A percentile compares a stretch with the other conserved stretches of the same genome.
Evolutionary conservation across 2,888 invertebrate genomes (phyloP).

Genomic region (Rosalia funebris): DNA sequence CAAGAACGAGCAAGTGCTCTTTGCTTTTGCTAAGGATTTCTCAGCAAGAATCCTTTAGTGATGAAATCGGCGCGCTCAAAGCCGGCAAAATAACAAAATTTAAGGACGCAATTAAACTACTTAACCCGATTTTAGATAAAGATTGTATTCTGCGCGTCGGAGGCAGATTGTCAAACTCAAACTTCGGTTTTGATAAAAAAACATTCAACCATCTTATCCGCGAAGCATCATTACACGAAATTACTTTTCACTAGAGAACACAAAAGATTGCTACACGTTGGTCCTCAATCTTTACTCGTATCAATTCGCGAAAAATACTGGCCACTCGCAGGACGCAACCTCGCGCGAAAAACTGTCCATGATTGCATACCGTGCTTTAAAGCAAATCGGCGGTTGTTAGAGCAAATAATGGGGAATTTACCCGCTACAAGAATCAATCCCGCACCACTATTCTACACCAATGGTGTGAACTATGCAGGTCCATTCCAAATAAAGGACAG

Average conservation of each 20-base stretch:
- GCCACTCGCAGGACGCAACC: too few relatives aligned
- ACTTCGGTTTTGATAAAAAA: conserved; percentile 19
- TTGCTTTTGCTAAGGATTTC: conserved; percentile 1
- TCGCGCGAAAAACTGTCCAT: conserved; percentile 1
- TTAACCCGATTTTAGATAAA: conserved; percentile 22
- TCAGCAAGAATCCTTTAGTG: conserved; percentile 8
- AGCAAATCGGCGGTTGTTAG: neutral
- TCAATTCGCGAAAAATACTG: too few relatives aligned
- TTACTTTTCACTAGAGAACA: too few relatives aligned
- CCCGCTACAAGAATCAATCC: conserved; percentile 9
- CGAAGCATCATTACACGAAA: too few relatives aligned
- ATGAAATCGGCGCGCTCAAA: conserved; percentile 1
- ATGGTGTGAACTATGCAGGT: conserved; percentile 31
- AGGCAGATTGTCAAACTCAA: conserved; percentile 21
- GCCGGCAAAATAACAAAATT: neutral
- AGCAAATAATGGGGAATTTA: conserved; percentile 27
- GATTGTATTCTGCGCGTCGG: conserved; percentile 24
- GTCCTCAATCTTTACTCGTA: too few relatives aligned
- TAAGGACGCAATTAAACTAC: neutral
- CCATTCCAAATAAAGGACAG: conserved; percentile 28
- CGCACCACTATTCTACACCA: conserved; percentile 21
- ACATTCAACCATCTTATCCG: conserved; percentile 17
- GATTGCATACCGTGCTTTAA: conserved; percentile 27
- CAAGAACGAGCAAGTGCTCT: too few relatives aligned
- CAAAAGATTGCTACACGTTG: too few relatives aligned